Evolutionary conservation across 2,113 vertebrate genomes (phyloP), one percentile per base, ranked within the genome.

Genomic region (Colius striatus): DNA sequence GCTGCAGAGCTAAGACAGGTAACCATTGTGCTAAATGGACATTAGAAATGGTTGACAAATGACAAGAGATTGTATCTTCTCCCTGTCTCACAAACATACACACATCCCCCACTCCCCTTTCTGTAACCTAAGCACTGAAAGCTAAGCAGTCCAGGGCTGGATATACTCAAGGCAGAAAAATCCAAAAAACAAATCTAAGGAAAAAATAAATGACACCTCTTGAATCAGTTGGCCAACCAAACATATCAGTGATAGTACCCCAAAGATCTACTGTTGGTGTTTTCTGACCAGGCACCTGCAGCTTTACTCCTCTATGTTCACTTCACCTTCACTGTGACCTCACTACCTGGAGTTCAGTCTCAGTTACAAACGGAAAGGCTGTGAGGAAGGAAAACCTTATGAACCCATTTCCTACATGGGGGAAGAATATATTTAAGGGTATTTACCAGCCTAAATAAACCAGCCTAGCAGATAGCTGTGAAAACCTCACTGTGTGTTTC

Each of bases 311-410:
- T n/a, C 5, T 61, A 5, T 36, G 10, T 47, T 88, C 34, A 32
- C 7, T 65, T 89, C 38, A 60, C 5, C 34, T 77, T 25, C 5
- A 1, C n/a, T 17, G 41, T 86, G 57, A 90, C 43, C 25, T 14
- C 0, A 0, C 7, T 81, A 51, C 34, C 51, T 58, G n/a, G 22
- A 21, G 43, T 14, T 92, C 34, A 92, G 25, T 8, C 48, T 77
- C 14, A 16, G 36, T 23, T 67, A 73, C 58, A 89, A 61, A 63
- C 48, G n/a, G 21, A 81, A 74, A 84, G 61, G 13, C 48, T 91
- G 22, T 48, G 38, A 81, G 84, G 89, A 95, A 94, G 80, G 45
- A 95, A 96, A 53, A 82, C 5, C 14, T 84, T 87, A 10, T 8
- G 19, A 74, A 15, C 30, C 41, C 5, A 13, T 80, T 94, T 94